These are phyloP conservation scores for Enchytraeus crypticus DNA, from an alignment of 2,888 invertebrate species.

Conservation along the genomic window DNA sequence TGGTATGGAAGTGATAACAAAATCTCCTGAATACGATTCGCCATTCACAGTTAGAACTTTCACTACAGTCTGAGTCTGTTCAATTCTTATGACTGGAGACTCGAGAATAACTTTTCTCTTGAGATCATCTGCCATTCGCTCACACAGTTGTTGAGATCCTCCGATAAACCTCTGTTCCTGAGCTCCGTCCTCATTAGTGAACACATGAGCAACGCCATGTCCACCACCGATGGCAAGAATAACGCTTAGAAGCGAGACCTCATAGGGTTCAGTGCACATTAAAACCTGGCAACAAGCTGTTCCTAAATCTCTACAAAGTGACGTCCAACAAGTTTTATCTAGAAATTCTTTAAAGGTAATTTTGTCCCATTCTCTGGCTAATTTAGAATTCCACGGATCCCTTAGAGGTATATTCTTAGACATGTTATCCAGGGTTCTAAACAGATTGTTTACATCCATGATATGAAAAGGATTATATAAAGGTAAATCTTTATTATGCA, in stretches of 20 bases:
- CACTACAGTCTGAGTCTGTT: constrained; percentile 34
- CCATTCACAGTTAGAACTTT: constrained; percentile 35
- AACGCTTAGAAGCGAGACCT: constrained; percentile 14
- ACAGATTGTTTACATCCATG: constrained; percentile 11
- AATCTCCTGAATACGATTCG: constrained; percentile 18
- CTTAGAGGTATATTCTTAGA: constrained; percentile 28
- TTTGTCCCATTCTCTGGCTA: constrained; percentile 33
- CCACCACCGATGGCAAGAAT: constrained; percentile 12
- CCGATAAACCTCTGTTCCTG: constrained; percentile 47
- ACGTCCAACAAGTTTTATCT: constrained; percentile 31
- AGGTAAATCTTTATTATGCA: background rate
- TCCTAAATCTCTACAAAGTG: background rate
- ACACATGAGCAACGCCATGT: constrained; percentile 31
- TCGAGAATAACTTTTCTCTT: background rate
- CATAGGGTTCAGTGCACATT: constrained; percentile 11
- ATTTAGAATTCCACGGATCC: constrained; percentile 32
- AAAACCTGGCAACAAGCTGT: background rate
- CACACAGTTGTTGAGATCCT: constrained; percentile 43
- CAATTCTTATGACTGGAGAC: constrained; percentile 25
- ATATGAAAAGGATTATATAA: constrained; percentile 10
- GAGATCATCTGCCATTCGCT: background rate
- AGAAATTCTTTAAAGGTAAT: constrained; percentile 32
- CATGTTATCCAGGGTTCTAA: background rate
- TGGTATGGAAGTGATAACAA: constrained; percentile 45
- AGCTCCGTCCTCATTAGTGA: constrained; percentile 32